These are phyloP conservation scores for Amorpha juglandis DNA, from an alignment of 2,888 invertebrate species.

Conservation along the genomic window DNA sequence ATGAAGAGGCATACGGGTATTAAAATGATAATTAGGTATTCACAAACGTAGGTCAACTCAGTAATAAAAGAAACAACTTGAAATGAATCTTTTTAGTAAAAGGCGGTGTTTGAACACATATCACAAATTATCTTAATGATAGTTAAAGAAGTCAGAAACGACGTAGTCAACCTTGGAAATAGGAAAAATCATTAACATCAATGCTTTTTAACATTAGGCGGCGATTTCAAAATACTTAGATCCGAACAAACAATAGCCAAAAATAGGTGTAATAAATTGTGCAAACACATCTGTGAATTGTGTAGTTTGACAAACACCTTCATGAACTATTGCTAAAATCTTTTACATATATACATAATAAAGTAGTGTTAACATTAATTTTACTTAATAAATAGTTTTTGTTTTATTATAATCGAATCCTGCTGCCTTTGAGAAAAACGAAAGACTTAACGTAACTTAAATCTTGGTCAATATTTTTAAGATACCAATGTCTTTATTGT, in stretches of 20 bases:
- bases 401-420: no score
- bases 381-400: no score
- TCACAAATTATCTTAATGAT: not conserved
- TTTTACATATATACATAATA: not conserved
- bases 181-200: conserved; percentile 13
- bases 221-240: not conserved
- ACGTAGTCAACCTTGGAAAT: not conserved
- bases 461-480: no score
- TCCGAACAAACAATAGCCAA: conserved; percentile 10
- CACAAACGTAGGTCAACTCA: no score
- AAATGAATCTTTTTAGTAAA: no score
- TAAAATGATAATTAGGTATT: no score
- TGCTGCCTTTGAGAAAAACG: no score
- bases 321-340: not conserved
- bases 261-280: not conserved
- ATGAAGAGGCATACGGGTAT: no score
- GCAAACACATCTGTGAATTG: not conserved
- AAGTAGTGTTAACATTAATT: not conserved
- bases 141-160: not conserved
- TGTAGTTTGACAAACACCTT: not conserved
- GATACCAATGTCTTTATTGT: no score
- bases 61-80: no score
- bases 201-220: conserved; percentile 7
- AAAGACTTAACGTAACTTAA: no score
- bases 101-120: no score